These are phyloP conservation scores for Okamejei kenojei DNA, from an alignment of 2,797 vertebrate species.

Conservation along the genomic window DNA sequence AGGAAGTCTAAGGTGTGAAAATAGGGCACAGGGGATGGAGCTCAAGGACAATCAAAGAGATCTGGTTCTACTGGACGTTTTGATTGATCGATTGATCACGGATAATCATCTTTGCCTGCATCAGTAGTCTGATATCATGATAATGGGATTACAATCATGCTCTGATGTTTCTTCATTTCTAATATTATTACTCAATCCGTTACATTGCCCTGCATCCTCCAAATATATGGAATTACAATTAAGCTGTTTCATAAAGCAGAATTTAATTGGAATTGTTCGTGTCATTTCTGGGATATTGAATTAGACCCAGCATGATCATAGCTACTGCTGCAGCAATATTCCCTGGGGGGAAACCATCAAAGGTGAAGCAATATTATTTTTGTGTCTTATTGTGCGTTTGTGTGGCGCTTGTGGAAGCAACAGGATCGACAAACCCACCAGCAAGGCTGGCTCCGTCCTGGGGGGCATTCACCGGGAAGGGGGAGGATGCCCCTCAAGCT, in stretches of 20 bases:
- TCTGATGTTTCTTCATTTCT: background rate
- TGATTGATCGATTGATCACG: no score
- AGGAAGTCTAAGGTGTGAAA: no score
- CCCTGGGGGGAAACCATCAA: background rate
- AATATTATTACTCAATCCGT: background rate
- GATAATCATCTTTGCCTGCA: background rate
- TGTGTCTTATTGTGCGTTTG: background rate
- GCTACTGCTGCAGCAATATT: background rate
- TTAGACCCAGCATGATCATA: background rate
- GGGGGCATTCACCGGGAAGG: no score
- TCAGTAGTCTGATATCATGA: background rate
- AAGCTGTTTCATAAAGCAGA: slow-evolving; percentile 4
- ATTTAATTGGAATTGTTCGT: background rate
- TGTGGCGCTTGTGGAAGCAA: no score
- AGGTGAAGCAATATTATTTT: background rate
- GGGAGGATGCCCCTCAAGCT: no score
- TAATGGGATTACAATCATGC: background rate
- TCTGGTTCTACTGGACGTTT: no score
- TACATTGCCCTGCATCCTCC: background rate
- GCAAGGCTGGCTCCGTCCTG: no score
- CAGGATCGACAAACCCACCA: no score
- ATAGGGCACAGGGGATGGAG: no score
- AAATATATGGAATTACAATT: slow-evolving; percentile 10
- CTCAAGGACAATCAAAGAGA: no score
- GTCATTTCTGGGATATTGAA: background rate